Evolutionary conservation across 1,140 invertebrate genomes (phyloP), one percentile per base, ranked within the genome.

Genomic region (Pissodes strobi): DNA sequence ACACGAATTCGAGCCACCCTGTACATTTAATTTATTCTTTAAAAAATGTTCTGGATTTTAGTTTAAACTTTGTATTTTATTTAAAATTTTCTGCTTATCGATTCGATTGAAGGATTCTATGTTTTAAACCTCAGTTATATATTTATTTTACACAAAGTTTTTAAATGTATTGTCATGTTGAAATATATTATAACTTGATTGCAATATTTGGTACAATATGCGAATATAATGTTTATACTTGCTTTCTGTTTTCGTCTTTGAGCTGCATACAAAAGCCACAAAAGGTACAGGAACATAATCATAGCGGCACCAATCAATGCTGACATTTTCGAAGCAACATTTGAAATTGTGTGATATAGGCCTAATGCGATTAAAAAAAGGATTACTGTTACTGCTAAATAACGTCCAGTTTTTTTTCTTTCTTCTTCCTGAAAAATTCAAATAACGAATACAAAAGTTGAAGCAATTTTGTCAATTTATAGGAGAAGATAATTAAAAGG

Each of bases 251-350:
- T 66, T 18, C 64, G 46, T 46, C 64, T 66, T 21, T 64, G 53
- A 13, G 68, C 22, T 9, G 68, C 64, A 46, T 66, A 69, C 23
- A 66, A 45, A 13, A 69, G 25, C 59, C 52, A 69, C n/a, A 66
- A 22, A 17, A 69, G 55, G 46, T 69, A 69, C 9, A 69, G 22
- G 12, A 66, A 64, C 68, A 69, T 69, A 34, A 66, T 69, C 6
- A 62, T 25, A 15, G 60, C 53, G 4, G 63, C 60, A 12, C 64
- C 55, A 4, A 66, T 23, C 15, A 66, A 53, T 1, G 64, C 60
- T 34, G 64, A 64, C 10, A 62, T 38, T 57, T 56, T 39, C n/a
- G 64, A 58, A n/a, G 64, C 57, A n/a, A 56, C 51, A 30, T 58
- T 17, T 2, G 58, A 51, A 2, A 69, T 46, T 12, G 43, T 53